Evolutionary conservation across 2,797 vertebrate genomes (phyloP).

Genomic region (Dendrocincla fuliginosa): DNA sequence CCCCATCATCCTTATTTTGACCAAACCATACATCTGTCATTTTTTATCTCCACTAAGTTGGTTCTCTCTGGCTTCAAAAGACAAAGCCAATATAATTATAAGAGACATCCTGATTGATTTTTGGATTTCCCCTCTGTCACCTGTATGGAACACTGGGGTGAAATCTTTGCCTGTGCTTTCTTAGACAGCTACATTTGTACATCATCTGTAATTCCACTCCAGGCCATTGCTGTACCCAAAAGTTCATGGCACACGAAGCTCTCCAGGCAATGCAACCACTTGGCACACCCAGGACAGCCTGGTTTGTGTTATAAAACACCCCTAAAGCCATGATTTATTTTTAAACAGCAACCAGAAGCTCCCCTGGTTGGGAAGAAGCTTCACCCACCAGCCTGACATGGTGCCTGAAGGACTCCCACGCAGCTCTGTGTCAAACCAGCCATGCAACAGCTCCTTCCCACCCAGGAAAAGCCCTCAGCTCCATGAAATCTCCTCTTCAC

Average conservation of each 20-base stretch:
- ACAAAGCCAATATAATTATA: neutral
- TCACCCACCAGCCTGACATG: neutral
- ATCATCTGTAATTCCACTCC: neutral
- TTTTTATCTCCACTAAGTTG: neutral
- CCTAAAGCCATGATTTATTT: neutral
- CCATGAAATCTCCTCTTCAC: neutral
- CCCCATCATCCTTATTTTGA: neutral
- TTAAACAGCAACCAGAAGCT: neutral
- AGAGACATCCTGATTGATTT: neutral
- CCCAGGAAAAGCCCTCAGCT: neutral
- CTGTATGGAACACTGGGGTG: neutral
- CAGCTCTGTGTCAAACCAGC: neutral
- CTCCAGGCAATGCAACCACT: neutral
- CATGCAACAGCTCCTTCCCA: neutral
- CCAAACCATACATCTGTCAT: neutral
- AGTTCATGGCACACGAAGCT: neutral
- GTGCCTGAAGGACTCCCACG: neutral
- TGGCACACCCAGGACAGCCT: neutral
- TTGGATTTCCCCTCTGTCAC: neutral
- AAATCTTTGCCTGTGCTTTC: neutral
- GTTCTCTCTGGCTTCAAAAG: neutral
- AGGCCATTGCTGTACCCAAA: neutral
- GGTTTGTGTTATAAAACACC: neutral
- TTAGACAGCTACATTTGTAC: neutral
- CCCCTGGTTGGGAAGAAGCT: neutral